Evolutionary conservation across 2,888 invertebrate genomes (phyloP), one percentile per base, ranked within the genome.

Genomic region (Andrena flavipes): DNA sequence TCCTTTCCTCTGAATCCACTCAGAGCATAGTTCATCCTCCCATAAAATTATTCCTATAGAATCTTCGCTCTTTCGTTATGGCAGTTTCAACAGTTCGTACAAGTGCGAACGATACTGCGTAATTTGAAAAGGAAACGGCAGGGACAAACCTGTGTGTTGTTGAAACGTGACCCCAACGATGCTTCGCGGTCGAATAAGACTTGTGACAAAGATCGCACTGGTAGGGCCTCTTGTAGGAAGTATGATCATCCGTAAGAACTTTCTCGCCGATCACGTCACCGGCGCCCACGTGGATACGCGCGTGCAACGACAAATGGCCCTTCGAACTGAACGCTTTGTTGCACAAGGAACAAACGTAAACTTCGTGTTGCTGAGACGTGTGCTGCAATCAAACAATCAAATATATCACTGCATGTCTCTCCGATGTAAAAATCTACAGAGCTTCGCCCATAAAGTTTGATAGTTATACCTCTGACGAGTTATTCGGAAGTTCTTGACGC

Each of bases 121-220:
- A 49, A 16, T 42, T 69, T 42, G 4, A 42, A 29, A 23, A n/a
- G 10, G 5, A 6, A 13, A 5, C 0, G 16, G 26, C 20, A 71
- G n/a, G 2, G 49, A 48, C 74, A 68, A 74, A 93, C 93, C 93
- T 90, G 82, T 94, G 94, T 30, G 93, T 92, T 2, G 94, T 94
- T 8, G 94, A 94, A 7, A 94, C 94, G 77, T 94, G 94, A 49
- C 94, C 94, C 94, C 94, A 94, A 60, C 94, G 92, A 88, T 94
- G 94, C 82, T 94, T 94, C 0, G 94, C 94, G 7, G 94, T 94
- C 4, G 94, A 94, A 84, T 94, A 94, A 23, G 94, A 93, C 85
- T 94, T 94, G 85, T 93, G 93, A 85, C 94, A 94, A 13, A 94
- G 91, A 87, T 94, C 94, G 81, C 94, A 94, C 63, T 93, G 93